Base-by-base conservation (phyloP, 2,888 invertebrate species). In the Eudemis profundana region DNA sequence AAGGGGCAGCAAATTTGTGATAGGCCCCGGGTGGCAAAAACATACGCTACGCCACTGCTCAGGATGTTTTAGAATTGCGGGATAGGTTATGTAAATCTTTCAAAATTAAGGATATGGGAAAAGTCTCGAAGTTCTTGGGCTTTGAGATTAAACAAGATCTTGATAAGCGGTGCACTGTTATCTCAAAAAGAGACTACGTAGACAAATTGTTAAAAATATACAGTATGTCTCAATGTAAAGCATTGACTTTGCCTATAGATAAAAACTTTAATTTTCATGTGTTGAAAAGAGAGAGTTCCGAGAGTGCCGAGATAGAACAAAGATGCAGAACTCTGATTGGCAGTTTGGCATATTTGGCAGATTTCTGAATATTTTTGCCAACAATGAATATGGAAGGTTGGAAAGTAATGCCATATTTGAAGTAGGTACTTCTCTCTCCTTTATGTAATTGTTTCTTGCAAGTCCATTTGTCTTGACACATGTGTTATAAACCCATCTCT, bases 261-360 rank as follows among this genome's bases (percentile, higher is more conserved):
- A n/a, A n/a, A n/a, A n/a, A n/a, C n/a, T n/a, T n/a, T n/a, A 12
- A 33, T 12, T 33, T 33, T 33, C 33, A 33, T 33, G 12, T 33
- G 12, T 33, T 33, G 8, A 33, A 33, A 33, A 8, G 33, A 33
- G 33, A 33, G 12, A 10, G 1, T 33, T 33, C 33, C 7, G 33
- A 33, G 12, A 33, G 51, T 38, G 51, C 51, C 14, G 51, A 38
- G 10, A 3, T 14, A 8, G 21, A 57, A 60, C 59, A 49, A 38
- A 64, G 19, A 47, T 54, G 23, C 8, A 36, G 7, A 29, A 1
- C 4, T 3, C 36, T 40, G 38, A 8, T 12, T 7, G 36, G 36
- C 2, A 36, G 36, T 36, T 36, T 12, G 36, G 36, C 36, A 7
- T 36, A 36, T 36, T 36, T 36, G n/a, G 36, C 36, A 36, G 36